phyloP scores from a whole-genome alignment of 1,140 invertebrate species.

The Drosophila quadrilineata region DNA sequence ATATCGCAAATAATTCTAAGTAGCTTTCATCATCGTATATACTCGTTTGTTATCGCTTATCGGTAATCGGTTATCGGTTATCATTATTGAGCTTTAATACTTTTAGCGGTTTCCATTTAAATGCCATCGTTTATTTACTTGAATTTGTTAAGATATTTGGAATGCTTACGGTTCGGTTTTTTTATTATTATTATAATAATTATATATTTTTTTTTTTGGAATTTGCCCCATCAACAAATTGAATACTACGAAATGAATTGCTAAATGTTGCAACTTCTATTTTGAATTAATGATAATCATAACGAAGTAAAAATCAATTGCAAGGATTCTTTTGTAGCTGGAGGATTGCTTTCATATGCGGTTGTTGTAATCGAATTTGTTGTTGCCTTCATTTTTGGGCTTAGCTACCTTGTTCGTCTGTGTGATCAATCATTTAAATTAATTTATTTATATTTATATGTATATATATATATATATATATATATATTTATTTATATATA shows the following conservation, averaged over 20 bases:
- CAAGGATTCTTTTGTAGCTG: slow-evolving; percentile 11
- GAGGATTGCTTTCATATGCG: slow-evolving; percentile 2
- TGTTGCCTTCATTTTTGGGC: background rate
- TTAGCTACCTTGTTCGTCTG: slow-evolving; percentile 21
- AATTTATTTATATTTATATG: slow-evolving; percentile 24
- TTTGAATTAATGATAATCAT: background rate
- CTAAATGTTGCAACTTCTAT: slow-evolving; percentile 16
- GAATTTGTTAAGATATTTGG: slow-evolving; percentile 19
- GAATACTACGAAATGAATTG: slow-evolving; percentile 22
- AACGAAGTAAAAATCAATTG: slow-evolving; percentile 9
- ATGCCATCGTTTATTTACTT: slow-evolving; percentile 67
- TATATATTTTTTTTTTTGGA: no score
- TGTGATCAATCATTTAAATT: slow-evolving; percentile 44
- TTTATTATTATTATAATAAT: no score
- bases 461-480: slow-evolving; percentile 35
- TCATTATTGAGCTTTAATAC: slow-evolving; percentile 68
- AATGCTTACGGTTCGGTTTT: slow-evolving; percentile 30
- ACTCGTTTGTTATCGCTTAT: slow-evolving; percentile 15
- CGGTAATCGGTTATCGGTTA: slow-evolving; percentile 8
- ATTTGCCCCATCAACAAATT: slow-evolving; percentile 10
- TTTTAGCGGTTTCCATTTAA: slow-evolving; percentile 58
- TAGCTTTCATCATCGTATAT: slow-evolving; percentile 12
- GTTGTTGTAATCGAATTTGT: background rate
- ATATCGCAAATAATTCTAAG: slow-evolving; percentile 37
- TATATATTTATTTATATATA: no score